phyloP scores from a whole-genome alignment of 2,797 vertebrate species.

The Decapterus maruadsi region DNA sequence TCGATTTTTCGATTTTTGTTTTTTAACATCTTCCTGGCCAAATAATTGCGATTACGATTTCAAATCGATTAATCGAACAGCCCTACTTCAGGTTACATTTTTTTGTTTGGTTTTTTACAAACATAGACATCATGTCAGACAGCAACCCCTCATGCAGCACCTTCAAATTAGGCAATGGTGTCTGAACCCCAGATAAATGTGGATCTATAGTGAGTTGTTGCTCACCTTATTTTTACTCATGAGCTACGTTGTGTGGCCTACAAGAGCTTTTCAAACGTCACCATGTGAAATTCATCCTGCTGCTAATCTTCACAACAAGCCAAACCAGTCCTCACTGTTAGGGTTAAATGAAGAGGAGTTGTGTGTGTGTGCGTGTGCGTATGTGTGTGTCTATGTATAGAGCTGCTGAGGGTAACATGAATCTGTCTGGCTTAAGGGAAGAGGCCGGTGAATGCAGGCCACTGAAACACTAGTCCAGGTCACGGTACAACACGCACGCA shows the following conservation, averaged over 20 bases:
- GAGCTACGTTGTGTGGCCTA: background rate
- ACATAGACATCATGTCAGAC: background rate
- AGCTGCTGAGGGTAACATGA: slow-evolving; percentile 73
- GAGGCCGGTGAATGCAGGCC: slow-evolving; percentile 14
- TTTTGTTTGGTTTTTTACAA: no score
- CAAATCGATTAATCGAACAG: no score
- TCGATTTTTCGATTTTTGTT: no score
- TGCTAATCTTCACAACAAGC: background rate
- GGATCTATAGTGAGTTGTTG: background rate
- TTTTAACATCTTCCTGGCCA: no score
- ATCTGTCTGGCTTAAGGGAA: slow-evolving; percentile 42
- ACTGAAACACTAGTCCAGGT: slow-evolving; percentile 34
- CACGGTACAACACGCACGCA: background rate
- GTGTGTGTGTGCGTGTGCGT: background rate
- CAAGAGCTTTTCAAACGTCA: background rate
- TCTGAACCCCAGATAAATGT: background rate
- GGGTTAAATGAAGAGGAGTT: background rate
- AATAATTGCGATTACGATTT: no score
- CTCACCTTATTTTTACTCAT: slow-evolving; percentile 4
- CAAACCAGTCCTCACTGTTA: background rate
- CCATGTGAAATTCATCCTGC: slow-evolving; percentile 4
- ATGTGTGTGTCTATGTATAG: slow-evolving; percentile 75
- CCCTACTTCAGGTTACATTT: no score
- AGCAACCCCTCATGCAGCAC: background rate
- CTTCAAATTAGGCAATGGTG: background rate